Conservation (phyloP, 2,113 vertebrate species). For the Pseudorasbora parva region DNA sequence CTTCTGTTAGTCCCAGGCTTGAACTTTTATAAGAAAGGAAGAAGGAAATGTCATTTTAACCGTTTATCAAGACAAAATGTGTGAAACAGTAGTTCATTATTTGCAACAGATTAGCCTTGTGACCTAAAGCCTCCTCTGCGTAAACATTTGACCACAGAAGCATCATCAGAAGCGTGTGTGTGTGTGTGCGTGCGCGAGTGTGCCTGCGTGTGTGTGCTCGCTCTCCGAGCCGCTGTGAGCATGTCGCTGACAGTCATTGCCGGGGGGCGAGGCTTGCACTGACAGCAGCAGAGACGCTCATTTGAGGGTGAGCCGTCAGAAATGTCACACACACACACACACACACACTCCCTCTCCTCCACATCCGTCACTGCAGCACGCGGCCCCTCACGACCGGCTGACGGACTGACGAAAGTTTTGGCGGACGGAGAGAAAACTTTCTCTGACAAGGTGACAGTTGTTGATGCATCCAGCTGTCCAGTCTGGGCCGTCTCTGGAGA, state of each 20-base stretch:
- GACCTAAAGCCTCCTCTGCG: background rate
- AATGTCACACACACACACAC: conserved; percentile 86
- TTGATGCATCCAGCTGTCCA: conserved; percentile 80
- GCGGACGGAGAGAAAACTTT: conserved; percentile 86
- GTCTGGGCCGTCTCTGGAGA: conserved; percentile 48
- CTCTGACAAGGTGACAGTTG: conserved; percentile 89
- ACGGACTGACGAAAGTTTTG: conserved; percentile 82
- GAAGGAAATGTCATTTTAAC: background rate
- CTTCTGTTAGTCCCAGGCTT: background rate
- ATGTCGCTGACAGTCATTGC: conserved; percentile 85
- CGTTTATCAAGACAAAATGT: background rate
- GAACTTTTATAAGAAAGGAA: background rate
- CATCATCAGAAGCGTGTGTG: conserved; percentile 1
- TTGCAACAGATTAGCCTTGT: conserved; percentile 3
- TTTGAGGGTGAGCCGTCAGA: conserved; percentile 88
- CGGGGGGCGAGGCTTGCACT: conserved; percentile 86
- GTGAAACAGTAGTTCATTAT: background rate
- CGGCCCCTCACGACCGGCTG: conserved; percentile 39
- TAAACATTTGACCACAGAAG: conserved; percentile 15
- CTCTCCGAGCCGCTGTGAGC: conserved; percentile 80
- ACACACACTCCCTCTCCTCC: conserved; percentile 81
- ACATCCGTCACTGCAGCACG: conserved; percentile 46
- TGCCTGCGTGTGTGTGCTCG: conserved; percentile 45
- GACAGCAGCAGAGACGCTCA: conserved; percentile 88
- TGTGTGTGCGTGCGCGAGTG: background rate